These are phyloP conservation scores for Erebia epiphron DNA, from an alignment of 2,888 invertebrate genomes.

Conservation along the genomic window DNA sequence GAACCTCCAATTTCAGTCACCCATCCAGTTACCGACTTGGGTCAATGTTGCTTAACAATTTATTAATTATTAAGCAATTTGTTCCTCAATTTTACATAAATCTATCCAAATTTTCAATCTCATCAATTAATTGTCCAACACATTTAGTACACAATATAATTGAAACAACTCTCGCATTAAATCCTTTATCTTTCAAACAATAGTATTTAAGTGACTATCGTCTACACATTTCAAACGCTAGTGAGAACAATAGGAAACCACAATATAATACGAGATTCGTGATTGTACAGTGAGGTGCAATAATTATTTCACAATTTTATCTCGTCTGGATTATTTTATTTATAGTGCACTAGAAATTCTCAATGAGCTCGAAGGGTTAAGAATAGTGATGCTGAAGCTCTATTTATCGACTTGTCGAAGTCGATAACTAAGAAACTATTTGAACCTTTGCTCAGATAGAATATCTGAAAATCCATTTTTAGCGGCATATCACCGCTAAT, in stretches of 20 bases:
- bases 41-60: no score
- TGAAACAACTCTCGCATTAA: not conserved
- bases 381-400: constrained; percentile 41
- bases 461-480: no score
- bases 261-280: constrained; percentile 31
- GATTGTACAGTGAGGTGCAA: constrained; percentile 43
- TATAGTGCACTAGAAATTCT: constrained; percentile 61
- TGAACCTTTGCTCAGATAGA: no score
- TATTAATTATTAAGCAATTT: no score
- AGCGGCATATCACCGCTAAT: no score
- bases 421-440: constrained; percentile 23
- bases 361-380: constrained; percentile 54
- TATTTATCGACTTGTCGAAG: constrained; percentile 30
- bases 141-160: constrained; percentile 2
- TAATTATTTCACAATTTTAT: constrained; percentile 74
- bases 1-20: no score
- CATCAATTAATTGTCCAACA: not conserved
- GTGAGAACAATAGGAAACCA: constrained; percentile 19
- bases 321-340: constrained; percentile 68
- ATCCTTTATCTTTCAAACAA: not conserved
- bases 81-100: not conserved
- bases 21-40: no score
- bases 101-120: not conserved
- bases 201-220: constrained; percentile 13
- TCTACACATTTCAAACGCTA: constrained; percentile 14